phyloP scores from a whole-genome alignment of 2,113 vertebrate genomes.

The Eira barbara region DNA sequence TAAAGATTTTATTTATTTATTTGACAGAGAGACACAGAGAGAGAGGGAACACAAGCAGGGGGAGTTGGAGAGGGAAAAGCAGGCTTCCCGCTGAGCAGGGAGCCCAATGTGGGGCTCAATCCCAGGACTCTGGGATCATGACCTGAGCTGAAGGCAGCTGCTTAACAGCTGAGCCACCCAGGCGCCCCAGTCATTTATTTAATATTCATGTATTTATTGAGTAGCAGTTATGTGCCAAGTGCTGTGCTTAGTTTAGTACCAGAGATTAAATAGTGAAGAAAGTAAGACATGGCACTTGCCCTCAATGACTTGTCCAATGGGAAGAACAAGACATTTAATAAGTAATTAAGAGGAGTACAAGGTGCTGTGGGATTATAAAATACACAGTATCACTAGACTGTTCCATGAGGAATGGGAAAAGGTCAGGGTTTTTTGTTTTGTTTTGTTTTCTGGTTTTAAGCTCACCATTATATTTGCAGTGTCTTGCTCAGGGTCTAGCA shows the following conservation, averaged over 20 bases:
- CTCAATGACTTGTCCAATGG: neutral
- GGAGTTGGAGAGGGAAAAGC: too few species aligned
- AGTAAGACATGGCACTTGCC: neutral
- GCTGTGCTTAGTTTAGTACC: neutral
- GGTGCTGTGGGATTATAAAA: neutral
- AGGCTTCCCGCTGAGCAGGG: too few species aligned
- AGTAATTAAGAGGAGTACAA: neutral
- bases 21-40: too few species aligned
- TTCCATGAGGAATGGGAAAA: conserved; percentile 4
- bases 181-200: neutral
- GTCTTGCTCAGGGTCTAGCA: neutral
- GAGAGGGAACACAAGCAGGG: too few species aligned
- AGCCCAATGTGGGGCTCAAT: too few species aligned
- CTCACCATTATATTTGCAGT: neutral
- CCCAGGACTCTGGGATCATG: too few species aligned
- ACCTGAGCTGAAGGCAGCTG: too few species aligned
- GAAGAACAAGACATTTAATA: neutral
- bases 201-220: conserved; percentile 14
- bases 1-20: too few species aligned
- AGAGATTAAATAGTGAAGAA: neutral
- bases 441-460: neutral
- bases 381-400: neutral
- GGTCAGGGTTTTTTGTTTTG: neutral
- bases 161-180: too few species aligned
- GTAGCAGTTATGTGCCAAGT: neutral